These are phyloP conservation scores for Phymastichus coffea DNA, from an alignment of 1,140 invertebrate species.

Conservation along the genomic window DNA sequence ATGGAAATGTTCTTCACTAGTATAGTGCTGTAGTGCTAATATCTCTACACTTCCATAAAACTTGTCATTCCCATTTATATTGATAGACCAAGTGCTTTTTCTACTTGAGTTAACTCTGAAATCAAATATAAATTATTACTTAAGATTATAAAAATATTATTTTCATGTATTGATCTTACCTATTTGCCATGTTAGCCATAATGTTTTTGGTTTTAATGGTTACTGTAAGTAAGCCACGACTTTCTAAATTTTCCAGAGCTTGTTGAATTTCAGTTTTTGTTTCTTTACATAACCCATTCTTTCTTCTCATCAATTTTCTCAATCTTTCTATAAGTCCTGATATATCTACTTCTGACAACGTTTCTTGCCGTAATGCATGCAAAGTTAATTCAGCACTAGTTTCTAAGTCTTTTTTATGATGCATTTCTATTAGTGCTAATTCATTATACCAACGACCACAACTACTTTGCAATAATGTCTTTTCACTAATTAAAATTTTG, in stretches of 20 bases:
- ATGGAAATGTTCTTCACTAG: constrained; percentile 29
- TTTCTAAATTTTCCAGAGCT: neutral
- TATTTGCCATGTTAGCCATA: constrained; percentile 28
- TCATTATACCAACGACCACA: constrained; percentile 43
- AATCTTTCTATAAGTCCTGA: constrained; percentile 36
- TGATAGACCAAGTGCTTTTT: constrained; percentile 43
- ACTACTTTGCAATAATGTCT: constrained; percentile 30
- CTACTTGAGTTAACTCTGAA: constrained; percentile 28
- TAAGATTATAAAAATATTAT: constrained; percentile 3
- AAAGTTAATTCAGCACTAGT: constrained; percentile 33
- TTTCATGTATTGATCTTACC: constrained; percentile 31
- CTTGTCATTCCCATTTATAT: constrained; percentile 21
- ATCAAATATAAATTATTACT: constrained; percentile 12
- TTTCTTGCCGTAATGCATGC: constrained; percentile 31
- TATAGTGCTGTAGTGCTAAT: constrained; percentile 43
- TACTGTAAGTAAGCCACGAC: neutral
- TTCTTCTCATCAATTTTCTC: constrained; percentile 34
- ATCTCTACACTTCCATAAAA: constrained; percentile 41
- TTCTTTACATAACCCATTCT: constrained; percentile 29
- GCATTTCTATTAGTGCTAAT: constrained; percentile 44
- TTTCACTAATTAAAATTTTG: constrained; percentile 36
- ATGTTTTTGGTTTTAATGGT: constrained; percentile 23
- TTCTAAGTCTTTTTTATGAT: constrained; percentile 40
- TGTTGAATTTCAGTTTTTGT: constrained; percentile 23
- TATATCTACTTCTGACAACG: constrained; percentile 36